phyloP scores from a whole-genome alignment of 2,113 vertebrate species.

The Xenopus tropicalis region DNA sequence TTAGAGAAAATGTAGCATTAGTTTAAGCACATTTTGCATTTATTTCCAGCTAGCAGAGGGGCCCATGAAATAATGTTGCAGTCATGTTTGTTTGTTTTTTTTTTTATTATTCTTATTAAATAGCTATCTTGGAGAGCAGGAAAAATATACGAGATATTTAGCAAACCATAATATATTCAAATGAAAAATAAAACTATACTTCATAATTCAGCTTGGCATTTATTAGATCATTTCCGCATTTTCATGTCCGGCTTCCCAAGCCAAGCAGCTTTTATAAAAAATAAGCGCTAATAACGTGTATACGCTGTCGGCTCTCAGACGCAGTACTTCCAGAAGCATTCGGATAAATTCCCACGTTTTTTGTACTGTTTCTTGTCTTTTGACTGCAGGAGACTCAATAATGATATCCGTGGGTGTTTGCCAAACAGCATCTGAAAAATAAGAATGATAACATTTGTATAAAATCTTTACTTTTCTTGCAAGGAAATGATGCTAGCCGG shows the following conservation, averaged over 20 bases:
- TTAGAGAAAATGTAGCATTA: no score
- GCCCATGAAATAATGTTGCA: no score
- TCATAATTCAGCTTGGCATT: conserved; percentile 14
- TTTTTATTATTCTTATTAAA: conserved; percentile 17
- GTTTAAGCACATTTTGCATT: no score
- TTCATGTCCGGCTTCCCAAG: conserved; percentile 38
- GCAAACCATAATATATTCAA: conserved; percentile 55
- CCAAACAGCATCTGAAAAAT: conserved; percentile 50
- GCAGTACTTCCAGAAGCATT: conserved; percentile 76
- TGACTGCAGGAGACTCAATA: conserved; percentile 54
- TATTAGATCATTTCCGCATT: conserved; percentile 30
- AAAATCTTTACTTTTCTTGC: no score
- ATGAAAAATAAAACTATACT: conserved; percentile 35
- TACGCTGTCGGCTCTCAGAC: conserved; percentile 49
- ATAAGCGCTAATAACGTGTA: conserved; percentile 17
- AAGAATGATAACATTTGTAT: no score
- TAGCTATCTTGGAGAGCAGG: conserved; percentile 22
- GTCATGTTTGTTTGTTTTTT: not conserved
- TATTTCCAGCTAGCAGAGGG: no score
- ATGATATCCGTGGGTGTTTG: conserved; percentile 47
- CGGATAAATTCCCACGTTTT: conserved; percentile 54
- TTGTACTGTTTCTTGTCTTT: conserved; percentile 56
- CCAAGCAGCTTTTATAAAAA: conserved; percentile 36
- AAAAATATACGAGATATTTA: conserved; percentile 45
- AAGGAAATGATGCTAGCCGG: no score